A percentile compares a stretch with the other conserved stretches of the same genome.
Evolutionary conservation across 1,140 invertebrate genomes (phyloP).

Genomic region (Drosophila bocki): DNA sequence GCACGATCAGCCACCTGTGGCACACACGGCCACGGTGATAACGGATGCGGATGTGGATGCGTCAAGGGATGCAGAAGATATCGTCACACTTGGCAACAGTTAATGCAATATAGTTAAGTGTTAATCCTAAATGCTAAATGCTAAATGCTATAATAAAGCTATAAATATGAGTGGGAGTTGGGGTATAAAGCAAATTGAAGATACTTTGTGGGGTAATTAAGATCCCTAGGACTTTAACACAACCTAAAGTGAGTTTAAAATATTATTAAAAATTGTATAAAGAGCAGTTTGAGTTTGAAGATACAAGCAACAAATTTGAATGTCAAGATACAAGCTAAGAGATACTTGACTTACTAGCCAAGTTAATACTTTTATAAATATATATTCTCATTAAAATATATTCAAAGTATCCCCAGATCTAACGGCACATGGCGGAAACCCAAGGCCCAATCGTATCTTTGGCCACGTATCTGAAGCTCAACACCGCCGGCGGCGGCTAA

Average conservation of each 20-base stretch:
- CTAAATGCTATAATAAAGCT: background rate
- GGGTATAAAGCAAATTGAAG: too few relatives aligned
- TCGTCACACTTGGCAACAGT: slow-evolving; percentile 16
- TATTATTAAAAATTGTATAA: background rate
- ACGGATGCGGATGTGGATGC: slow-evolving; percentile 7
- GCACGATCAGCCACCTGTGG: slow-evolving; percentile 32
- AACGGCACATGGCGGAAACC: slow-evolving; percentile 3
- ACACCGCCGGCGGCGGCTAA: slow-evolving; percentile 8
- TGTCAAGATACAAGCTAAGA: background rate
- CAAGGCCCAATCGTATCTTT: background rate
- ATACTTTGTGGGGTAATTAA: background rate
- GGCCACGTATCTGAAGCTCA: slow-evolving; percentile 4
- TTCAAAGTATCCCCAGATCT: background rate
- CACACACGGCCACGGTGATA: slow-evolving; percentile 17
- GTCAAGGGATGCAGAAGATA: slow-evolving; percentile 16
- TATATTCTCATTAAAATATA: too few relatives aligned
- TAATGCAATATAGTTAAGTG: background rate
- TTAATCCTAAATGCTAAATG: background rate
- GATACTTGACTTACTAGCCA: background rate
- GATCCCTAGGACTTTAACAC: background rate
- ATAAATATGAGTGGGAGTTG: background rate
- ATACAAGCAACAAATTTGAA: background rate
- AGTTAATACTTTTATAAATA: too few relatives aligned
- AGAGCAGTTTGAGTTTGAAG: background rate
- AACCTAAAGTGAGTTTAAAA: background rate